Evolutionary conservation across 2,888 invertebrate genomes (phyloP).

Genomic region (Drosophila mimica): DNA sequence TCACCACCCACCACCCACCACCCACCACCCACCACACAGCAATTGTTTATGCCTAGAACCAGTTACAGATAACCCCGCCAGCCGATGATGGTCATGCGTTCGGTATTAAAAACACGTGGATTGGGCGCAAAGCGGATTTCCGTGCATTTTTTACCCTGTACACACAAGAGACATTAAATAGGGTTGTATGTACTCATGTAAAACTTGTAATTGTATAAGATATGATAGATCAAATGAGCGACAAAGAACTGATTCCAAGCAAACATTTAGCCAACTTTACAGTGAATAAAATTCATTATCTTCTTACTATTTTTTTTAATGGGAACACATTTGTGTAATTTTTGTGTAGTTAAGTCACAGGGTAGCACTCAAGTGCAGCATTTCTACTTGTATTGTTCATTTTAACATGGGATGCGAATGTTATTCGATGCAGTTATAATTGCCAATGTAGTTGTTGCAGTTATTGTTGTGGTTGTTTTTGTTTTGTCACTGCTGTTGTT

Average conservation of each 20-base stretch:
- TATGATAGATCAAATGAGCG: background rate
- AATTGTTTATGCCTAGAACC: conserved; percentile 26
- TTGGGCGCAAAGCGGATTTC: conserved; percentile 79
- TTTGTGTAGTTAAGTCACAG: background rate
- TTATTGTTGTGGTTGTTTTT: conserved; percentile 25
- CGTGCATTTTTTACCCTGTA: conserved; percentile 44
- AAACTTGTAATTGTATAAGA: background rate
- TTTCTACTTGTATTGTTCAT: conserved; percentile 9
- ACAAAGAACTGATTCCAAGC: background rate
- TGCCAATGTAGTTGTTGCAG: conserved; percentile 50
- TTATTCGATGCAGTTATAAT: conserved; percentile 75
- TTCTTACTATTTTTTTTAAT: background rate
- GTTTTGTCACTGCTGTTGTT: conserved; percentile 7
- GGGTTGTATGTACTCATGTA: background rate
- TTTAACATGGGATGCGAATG: conserved; percentile 20
- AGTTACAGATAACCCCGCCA: conserved; percentile 18
- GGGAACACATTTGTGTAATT: background rate
- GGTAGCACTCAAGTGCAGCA: background rate
- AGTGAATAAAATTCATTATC: background rate
- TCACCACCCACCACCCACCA: conserved; percentile 20
- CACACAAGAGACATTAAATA: background rate
- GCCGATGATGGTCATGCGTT: conserved; percentile 49
- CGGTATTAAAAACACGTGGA: conserved; percentile 64
- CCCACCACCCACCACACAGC: conserved; percentile 10
- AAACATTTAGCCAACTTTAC: background rate